Evolutionary conservation across 2,888 invertebrate species (phyloP).

Genomic region (Sabatieria punctata): DNA sequence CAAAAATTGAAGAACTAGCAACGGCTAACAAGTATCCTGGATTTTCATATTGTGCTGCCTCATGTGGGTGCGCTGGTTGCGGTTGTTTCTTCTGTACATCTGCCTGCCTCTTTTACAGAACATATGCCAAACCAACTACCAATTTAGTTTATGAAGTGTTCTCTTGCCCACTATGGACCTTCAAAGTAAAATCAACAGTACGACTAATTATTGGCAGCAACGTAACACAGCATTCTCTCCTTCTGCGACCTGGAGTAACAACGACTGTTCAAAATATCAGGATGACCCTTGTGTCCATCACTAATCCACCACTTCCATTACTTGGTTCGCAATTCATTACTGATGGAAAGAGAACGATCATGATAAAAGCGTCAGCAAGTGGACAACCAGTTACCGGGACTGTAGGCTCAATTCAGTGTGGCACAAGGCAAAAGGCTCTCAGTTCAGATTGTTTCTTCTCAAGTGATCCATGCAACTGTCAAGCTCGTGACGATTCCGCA

Average conservation of each 20-base stretch:
- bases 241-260: not conserved
- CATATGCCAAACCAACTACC: not conserved
- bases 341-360: not conserved
- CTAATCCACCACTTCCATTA: not conserved
- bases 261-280: not conserved
- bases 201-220: not conserved
- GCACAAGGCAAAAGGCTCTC: not conserved
- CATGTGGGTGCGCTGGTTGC: not conserved
- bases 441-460: not conserved
- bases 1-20: not conserved
- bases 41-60: not conserved
- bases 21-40: not conserved
- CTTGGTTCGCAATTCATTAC: not conserved
- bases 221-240: not conserved
- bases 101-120: slow-evolving; percentile 2
- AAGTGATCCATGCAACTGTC: not conserved
- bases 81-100: not conserved
- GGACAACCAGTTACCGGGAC: not conserved
- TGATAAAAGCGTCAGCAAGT: not conserved
- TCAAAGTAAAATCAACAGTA: not conserved
- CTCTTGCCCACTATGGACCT: slow-evolving; percentile 1
- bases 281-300: not conserved
- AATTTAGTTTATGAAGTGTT: not conserved
- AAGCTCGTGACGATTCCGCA: not conserved
- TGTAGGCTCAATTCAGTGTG: not conserved